A percentile compares a stretch with the other conserved stretches of the same genome.
These are phyloP conservation scores for Hesperophylax magnus DNA, from an alignment of 1,140 invertebrate genomes.

Conservation along the genomic window DNA sequence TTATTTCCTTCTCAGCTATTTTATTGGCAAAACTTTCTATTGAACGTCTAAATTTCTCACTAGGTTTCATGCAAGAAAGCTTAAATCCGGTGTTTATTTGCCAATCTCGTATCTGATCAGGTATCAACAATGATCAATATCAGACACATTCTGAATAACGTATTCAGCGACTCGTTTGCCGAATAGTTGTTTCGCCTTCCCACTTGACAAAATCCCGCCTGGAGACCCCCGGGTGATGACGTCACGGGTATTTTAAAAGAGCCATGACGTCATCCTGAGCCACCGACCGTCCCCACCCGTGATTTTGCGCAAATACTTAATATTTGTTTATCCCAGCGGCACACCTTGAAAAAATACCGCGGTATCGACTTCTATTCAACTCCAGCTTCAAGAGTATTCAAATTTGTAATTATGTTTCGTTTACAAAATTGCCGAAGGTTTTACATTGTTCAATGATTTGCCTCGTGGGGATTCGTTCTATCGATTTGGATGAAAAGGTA, in stretches of 20 bases:
- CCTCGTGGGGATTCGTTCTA: not conserved
- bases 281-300: conserved; percentile 52
- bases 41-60: too few relatives aligned
- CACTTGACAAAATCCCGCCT: conserved; percentile 50
- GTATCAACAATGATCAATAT: too few relatives aligned
- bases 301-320: conserved; percentile 42
- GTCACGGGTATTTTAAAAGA: conserved; percentile 36
- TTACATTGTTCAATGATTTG: conserved; percentile 42
- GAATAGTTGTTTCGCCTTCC: not conserved
- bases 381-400: too few relatives aligned
- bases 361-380: too few relatives aligned
- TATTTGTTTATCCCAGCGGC: too few relatives aligned
- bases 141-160: too few relatives aligned
- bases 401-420: conserved; percentile 6
- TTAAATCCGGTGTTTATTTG: too few relatives aligned
- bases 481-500: not conserved
- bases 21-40: too few relatives aligned
- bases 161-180: not conserved
- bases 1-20: too few relatives aligned
- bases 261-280: conserved; percentile 55
- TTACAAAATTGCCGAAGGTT: conserved; percentile 12
- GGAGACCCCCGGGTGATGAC: conserved; percentile 54
- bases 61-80: too few relatives aligned
- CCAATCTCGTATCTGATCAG: too few relatives aligned
- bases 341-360: too few relatives aligned